A percentile compares a stretch with the other conserved stretches of the same genome.
phyloP scores from a whole-genome alignment of 1,140 invertebrate species.

The Belonocnema kinseyi region DNA sequence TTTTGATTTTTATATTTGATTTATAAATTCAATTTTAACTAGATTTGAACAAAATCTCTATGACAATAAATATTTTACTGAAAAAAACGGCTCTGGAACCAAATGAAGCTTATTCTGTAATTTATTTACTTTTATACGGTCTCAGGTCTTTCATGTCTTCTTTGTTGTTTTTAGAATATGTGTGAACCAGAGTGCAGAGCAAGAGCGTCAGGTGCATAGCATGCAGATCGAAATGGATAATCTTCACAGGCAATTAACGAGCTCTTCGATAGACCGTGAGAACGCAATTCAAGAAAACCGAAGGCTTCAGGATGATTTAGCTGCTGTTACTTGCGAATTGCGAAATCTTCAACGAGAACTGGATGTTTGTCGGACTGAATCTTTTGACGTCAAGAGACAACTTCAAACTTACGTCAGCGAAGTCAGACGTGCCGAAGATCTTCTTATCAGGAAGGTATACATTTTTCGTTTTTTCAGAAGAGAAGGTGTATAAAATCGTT shows the following conservation, averaged over 20 bases:
- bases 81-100: no score
- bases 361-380: conserved; percentile 79
- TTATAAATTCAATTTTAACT: no score
- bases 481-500: not conserved
- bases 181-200: conserved; percentile 64
- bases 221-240: conserved; percentile 77
- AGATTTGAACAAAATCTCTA: no score
- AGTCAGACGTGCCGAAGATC: conserved; percentile 82
- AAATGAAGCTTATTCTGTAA: no score
- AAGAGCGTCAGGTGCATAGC: conserved; percentile 63
- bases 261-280: conserved; percentile 76
- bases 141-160: not conserved
- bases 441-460: conserved; percentile 80
- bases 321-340: conserved; percentile 73
- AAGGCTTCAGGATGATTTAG: conserved; percentile 81
- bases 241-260: conserved; percentile 76
- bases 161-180: conserved; percentile 56
- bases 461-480: not conserved
- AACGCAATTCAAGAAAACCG: conserved; percentile 78
- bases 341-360: conserved; percentile 77
- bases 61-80: no score
- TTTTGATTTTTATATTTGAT: no score
- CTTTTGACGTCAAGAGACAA: conserved; percentile 81
- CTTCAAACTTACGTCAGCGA: conserved; percentile 84
- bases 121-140: no score